Evolutionary conservation across 2,797 vertebrate species (phyloP).

Genomic region (Zalophus californianus): DNA sequence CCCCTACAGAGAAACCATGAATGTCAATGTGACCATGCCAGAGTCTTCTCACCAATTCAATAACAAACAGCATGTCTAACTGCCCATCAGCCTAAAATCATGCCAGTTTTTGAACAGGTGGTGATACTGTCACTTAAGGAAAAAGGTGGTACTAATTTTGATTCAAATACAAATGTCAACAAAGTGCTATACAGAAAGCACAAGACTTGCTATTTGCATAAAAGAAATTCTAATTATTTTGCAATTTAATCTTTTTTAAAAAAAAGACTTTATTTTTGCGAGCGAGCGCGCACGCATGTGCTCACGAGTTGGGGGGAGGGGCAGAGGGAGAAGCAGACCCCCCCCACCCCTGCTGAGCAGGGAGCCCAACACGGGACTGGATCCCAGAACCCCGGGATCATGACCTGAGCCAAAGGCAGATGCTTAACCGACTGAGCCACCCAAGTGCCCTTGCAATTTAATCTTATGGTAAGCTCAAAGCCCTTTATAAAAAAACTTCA

Average conservation of each 20-base stretch:
- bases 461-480: constrained; percentile 13
- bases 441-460: neutral
- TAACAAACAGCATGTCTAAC: neutral
- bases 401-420: neutral
- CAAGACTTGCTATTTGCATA: neutral
- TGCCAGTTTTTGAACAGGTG: neutral
- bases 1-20: neutral
- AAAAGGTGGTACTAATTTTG: constrained; percentile 12
- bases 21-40: neutral
- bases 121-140: neutral
- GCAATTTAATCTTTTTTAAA: neutral
- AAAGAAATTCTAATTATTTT: constrained; percentile 50
- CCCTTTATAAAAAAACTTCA: constrained; percentile 20
- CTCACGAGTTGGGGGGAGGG: neutral
- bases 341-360: neutral
- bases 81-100: constrained; percentile 6
- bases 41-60: neutral
- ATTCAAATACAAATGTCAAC: constrained; percentile 31
- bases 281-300: too few relatives aligned
- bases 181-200: neutral
- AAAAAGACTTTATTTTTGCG: neutral
- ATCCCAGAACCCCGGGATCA: neutral
- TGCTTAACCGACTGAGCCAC: neutral
- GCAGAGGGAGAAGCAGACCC: neutral
- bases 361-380: neutral